Evolutionary conservation across 2,797 vertebrate genomes (phyloP).

Genomic region (Pteropus rufus): DNA sequence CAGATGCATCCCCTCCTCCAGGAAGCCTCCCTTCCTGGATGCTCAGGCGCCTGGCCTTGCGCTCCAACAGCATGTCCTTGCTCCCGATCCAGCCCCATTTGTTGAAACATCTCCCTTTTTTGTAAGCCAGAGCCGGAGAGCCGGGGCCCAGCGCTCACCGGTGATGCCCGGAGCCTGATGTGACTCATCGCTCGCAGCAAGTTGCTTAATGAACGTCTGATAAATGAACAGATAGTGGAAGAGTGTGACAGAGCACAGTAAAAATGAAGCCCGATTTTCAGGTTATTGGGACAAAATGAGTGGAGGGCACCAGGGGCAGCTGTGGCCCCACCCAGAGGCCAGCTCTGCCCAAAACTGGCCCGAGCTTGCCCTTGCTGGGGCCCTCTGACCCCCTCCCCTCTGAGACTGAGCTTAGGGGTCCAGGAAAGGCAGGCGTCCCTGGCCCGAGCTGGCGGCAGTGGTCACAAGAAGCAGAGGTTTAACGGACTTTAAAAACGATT

Average conservation of each 20-base stretch:
- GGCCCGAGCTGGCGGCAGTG: neutral
- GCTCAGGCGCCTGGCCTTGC: neutral
- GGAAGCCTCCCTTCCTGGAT: neutral
- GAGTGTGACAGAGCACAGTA: neutral
- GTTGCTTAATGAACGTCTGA: neutral
- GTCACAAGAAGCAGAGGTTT: neutral
- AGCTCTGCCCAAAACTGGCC: too few relatives aligned
- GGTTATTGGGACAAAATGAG: neutral
- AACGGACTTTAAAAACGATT: neutral
- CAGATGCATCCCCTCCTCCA: neutral
- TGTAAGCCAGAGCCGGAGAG: neutral
- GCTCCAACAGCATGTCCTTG: neutral
- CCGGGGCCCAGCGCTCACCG: neutral
- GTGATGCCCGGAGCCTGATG: too few relatives aligned
- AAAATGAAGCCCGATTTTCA: neutral
- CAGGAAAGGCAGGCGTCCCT: neutral
- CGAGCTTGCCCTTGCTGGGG: neutral
- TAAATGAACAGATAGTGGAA: neutral
- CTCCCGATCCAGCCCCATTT: neutral
- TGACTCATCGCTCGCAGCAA: neutral
- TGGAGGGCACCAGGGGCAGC: too few relatives aligned
- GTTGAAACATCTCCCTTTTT: neutral
- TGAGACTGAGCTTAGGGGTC: neutral
- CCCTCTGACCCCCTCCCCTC: neutral
- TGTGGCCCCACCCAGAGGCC: neutral